phyloP scores from a whole-genome alignment of 2,888 invertebrate genomes.

The Synanthedon formicaeformis region DNA sequence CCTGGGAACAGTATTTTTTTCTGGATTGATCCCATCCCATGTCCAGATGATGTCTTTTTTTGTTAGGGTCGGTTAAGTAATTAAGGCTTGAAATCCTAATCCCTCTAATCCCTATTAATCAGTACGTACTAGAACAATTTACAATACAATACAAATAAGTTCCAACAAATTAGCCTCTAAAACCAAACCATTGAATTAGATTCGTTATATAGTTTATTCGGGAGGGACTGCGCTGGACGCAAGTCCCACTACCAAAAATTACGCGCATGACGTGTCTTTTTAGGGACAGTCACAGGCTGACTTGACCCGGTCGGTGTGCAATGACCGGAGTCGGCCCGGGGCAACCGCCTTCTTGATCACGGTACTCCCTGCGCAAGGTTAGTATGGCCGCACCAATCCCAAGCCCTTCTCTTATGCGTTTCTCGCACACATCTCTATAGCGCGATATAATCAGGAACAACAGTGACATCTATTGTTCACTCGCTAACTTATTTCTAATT shows the following conservation, averaged over 20 bases:
- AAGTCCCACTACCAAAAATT: constrained; percentile 75
- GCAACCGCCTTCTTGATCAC: constrained; percentile 78
- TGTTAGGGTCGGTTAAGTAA: too few relatives aligned
- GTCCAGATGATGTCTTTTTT: too few relatives aligned
- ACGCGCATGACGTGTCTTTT: constrained; percentile 70
- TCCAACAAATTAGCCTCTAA: too few relatives aligned
- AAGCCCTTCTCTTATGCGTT: constrained; percentile 20
- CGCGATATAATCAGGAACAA: constrained; percentile 30
- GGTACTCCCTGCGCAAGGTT: constrained; percentile 81
- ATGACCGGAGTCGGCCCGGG: constrained; percentile 74
- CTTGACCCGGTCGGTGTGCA: constrained; percentile 74
- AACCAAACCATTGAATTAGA: too few relatives aligned
- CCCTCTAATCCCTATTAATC: too few relatives aligned
- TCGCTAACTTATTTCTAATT: neutral
- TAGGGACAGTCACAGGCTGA: constrained; percentile 71
- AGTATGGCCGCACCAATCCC: constrained; percentile 46
- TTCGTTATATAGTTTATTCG: too few relatives aligned
- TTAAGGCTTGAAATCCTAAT: too few relatives aligned
- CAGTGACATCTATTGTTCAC: constrained; percentile 46
- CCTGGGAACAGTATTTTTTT: too few relatives aligned
- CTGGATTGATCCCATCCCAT: too few relatives aligned
- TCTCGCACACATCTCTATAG: constrained; percentile 24
- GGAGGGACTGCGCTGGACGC: constrained; percentile 72
- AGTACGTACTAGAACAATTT: too few relatives aligned
- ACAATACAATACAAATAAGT: too few relatives aligned